Conservation (phyloP, 2,797 vertebrate genomes). For the Macroramphosus scolopax region DNA sequence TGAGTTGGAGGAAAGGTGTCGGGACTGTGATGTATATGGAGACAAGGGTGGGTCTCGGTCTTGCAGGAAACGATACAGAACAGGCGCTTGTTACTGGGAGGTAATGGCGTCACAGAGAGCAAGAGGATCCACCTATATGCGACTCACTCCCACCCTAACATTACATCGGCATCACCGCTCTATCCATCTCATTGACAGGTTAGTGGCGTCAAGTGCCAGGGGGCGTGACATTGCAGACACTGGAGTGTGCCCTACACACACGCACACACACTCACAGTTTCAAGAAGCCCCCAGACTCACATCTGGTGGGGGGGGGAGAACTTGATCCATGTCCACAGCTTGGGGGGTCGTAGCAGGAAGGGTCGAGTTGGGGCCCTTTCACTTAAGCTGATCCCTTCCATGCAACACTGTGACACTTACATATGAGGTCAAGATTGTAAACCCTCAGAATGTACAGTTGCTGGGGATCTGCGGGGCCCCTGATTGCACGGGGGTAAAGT, state of each 20-base stretch:
- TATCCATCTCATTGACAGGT: constrained; percentile 79
- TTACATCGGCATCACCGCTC: constrained; percentile 60
- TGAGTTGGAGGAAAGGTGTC: constrained; percentile 14
- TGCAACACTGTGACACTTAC: constrained; percentile 59
- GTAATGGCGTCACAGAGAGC: constrained; percentile 48
- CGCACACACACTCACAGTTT: constrained; percentile 38
- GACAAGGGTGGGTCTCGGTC: constrained; percentile 5
- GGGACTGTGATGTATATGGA: constrained; percentile 7
- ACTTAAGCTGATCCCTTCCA: constrained; percentile 66
- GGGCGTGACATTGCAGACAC: constrained; percentile 73
- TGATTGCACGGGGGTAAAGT: constrained; percentile 17
- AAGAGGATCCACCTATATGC: constrained; percentile 51
- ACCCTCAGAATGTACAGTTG: constrained; percentile 74
- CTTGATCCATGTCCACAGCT: constrained; percentile 62
- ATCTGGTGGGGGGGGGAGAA: constrained; percentile 72
- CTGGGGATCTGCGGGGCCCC: constrained; percentile 42
- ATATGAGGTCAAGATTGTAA: constrained; percentile 74
- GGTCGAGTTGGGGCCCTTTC: constrained; percentile 62
- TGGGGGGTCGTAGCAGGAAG: constrained; percentile 64
- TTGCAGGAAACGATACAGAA: constrained; percentile 20
- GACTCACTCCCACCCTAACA: constrained; percentile 36
- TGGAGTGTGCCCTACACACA: constrained; percentile 58
- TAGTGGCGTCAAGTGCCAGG: constrained; percentile 72
- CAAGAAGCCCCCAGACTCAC: constrained; percentile 55
- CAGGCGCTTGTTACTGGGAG: constrained; percentile 45